phyloP scores from a whole-genome alignment of 2,888 invertebrate genomes.

The Erebia ligea region DNA sequence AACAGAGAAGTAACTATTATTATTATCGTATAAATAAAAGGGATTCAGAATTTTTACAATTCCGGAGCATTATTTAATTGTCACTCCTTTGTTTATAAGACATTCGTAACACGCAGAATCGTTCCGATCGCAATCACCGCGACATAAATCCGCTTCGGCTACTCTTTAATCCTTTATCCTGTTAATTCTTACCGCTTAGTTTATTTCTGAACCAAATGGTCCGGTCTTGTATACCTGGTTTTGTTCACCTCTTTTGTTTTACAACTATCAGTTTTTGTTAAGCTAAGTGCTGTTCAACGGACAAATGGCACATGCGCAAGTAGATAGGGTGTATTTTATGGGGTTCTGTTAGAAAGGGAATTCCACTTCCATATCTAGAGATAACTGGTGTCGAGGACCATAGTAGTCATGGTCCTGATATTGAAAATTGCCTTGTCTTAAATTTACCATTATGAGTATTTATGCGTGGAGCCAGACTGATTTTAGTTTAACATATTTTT shows the following conservation, averaged over 20 bases:
- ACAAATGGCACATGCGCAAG: constrained; percentile 71
- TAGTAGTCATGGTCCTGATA: constrained; percentile 42
- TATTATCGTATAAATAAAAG: background rate
- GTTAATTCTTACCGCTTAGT: constrained; percentile 83
- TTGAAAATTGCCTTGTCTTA: constrained; percentile 35
- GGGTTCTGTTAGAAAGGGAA: constrained; percentile 55
- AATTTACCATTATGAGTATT: constrained; percentile 29
- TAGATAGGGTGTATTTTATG: constrained; percentile 72
- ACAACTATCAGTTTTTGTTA: constrained; percentile 83
- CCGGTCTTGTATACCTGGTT: constrained; percentile 74
- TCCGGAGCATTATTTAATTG: constrained; percentile 40
- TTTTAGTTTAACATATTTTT: constrained; percentile 7
- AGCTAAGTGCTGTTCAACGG: constrained; percentile 80
- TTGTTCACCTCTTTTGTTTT: constrained; percentile 77
- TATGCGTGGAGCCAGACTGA: background rate
- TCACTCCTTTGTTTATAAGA: constrained; percentile 55
- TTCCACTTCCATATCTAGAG: constrained; percentile 50
- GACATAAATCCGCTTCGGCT: constrained; percentile 82
- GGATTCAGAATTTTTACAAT: constrained; percentile 31
- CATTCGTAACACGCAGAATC: constrained; percentile 69
- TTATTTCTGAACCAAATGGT: constrained; percentile 79
- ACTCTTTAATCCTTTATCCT: constrained; percentile 82
- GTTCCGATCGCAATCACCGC: constrained; percentile 78
- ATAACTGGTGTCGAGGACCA: constrained; percentile 44
- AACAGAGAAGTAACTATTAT: no score